Evolutionary conservation across 2,888 invertebrate genomes (phyloP).

Genomic region (Pegoplata infirma): DNA sequence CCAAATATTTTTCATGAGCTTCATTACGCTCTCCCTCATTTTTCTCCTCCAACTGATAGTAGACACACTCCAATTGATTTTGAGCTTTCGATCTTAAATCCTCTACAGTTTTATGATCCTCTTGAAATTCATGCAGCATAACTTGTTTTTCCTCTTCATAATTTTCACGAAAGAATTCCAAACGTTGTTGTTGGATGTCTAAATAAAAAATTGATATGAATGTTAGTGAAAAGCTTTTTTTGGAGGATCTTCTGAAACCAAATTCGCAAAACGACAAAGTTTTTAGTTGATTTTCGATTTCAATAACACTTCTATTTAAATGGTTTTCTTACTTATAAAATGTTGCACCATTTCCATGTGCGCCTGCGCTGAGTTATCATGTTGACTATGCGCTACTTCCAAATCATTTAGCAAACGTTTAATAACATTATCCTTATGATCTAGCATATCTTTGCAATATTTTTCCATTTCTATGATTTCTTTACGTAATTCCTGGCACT

Average conservation of each 20-base stretch:
- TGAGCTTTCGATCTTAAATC: constrained; percentile 80
- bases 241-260: background rate
- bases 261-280: too few relatives aligned
- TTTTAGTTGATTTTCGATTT: too few relatives aligned
- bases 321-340: constrained; percentile 81
- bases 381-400: constrained; percentile 86
- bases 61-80: constrained; percentile 81
- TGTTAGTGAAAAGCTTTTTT: background rate
- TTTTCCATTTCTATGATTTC: constrained; percentile 82
- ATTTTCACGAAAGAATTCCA: constrained; percentile 80
- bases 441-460: constrained; percentile 79
- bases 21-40: constrained; percentile 73
- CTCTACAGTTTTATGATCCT: constrained; percentile 80
- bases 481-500: constrained; percentile 85
- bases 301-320: too few relatives aligned
- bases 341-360: constrained; percentile 85
- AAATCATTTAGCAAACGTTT: constrained; percentile 82
- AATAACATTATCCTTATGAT: constrained; percentile 84
- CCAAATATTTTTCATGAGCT: constrained; percentile 78
- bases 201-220: constrained; percentile 38
- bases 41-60: constrained; percentile 80
- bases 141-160: constrained; percentile 81
- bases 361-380: constrained; percentile 84
- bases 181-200: constrained; percentile 81
- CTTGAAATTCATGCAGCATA: constrained; percentile 80